Percentiles rank a stretch among this genome's conserved stretches.
Evolutionary conservation across 2,797 vertebrate genomes (phyloP).

Genomic region (Odontamblyopus rebecca): DNA sequence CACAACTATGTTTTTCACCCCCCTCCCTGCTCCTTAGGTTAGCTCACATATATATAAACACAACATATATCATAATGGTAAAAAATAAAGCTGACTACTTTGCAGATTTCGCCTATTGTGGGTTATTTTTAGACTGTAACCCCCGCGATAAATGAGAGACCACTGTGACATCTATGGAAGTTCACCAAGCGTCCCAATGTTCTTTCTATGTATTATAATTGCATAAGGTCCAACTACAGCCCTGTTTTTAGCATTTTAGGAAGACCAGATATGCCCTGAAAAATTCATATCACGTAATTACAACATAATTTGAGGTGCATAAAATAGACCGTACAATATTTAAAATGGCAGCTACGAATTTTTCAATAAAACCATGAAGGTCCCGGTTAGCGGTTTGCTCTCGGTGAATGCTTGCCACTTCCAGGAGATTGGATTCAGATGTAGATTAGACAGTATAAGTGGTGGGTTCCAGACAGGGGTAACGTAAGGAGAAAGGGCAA

Average conservation of each 20-base stretch:
- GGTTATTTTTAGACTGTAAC: too few relatives aligned
- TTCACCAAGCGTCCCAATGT: background rate
- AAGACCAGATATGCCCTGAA: background rate
- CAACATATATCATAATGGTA: too few relatives aligned
- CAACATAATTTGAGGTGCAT: background rate
- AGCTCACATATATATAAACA: too few relatives aligned
- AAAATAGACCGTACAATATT: background rate
- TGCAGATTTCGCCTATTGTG: too few relatives aligned
- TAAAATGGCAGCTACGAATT: background rate
- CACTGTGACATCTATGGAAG: background rate
- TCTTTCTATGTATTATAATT: background rate
- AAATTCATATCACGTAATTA: background rate
- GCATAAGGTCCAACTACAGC: too few relatives aligned
- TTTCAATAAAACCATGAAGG: background rate
- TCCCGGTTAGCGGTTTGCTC: background rate
- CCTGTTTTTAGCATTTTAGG: background rate
- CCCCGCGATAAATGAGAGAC: too few relatives aligned
- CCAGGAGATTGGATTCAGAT: slow-evolving; percentile 4
- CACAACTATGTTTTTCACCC: too few relatives aligned
- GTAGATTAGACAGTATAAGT: background rate
- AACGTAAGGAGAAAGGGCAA: slow-evolving; percentile 29
- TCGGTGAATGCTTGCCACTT: background rate
- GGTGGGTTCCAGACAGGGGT: slow-evolving; percentile 25
- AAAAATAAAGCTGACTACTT: too few relatives aligned
- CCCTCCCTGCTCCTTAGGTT: too few relatives aligned